These are phyloP conservation scores for Himalopsyche tibetana DNA, from an alignment of 2,888 invertebrate species.

Conservation along the genomic window DNA sequence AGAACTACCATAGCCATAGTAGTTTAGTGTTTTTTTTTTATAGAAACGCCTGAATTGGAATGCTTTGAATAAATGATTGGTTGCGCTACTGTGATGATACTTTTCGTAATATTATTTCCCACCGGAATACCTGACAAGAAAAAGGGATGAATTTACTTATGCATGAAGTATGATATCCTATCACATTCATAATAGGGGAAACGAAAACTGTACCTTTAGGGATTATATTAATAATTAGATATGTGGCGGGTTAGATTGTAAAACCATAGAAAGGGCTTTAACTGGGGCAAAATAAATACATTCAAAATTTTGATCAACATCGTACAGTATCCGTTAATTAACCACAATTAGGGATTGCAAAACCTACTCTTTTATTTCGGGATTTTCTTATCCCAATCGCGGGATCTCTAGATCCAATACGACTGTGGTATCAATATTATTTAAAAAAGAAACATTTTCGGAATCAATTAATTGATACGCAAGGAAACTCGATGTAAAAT, in stretches of 20 bases:
- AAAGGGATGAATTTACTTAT: constrained; percentile 11
- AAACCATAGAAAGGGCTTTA: neutral
- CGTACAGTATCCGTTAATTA: neutral
- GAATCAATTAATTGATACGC: no score
- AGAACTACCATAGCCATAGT: no score
- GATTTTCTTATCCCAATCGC: no score
- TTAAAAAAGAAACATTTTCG: no score
- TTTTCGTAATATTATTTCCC: neutral
- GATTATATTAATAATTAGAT: constrained; percentile 27
- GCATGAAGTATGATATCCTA: constrained; percentile 38
- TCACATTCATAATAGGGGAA: constrained; percentile 32
- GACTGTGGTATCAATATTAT: no score
- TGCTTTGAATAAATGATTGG: no score
- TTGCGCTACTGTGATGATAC: no score
- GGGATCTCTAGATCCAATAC: no score
- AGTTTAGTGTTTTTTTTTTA: no score
- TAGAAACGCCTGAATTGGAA: no score
- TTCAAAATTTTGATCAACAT: neutral
- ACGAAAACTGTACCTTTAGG: constrained; percentile 37
- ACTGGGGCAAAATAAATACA: neutral
- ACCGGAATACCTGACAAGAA: constrained; percentile 7
- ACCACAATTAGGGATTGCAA: neutral
- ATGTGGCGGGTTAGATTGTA: constrained; percentile 17
- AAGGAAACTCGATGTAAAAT: no score
- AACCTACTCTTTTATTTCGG: no score